These are phyloP conservation scores for Dryobates pubescens DNA, from an alignment of 2,797 vertebrate species.

Conservation along the genomic window DNA sequence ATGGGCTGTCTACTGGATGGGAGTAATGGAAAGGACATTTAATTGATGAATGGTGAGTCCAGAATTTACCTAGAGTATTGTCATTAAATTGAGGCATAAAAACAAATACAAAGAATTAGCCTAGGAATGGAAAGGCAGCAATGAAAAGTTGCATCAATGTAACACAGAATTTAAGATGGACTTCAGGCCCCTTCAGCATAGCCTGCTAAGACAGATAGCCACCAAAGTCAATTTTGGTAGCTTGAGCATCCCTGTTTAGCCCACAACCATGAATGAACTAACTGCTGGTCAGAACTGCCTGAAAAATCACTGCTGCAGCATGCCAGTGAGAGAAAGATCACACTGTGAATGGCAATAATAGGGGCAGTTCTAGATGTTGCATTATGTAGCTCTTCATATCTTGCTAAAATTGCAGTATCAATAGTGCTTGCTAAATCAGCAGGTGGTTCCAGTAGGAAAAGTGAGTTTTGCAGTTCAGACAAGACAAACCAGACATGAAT, in stretches of 20 bases:
- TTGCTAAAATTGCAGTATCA: slow-evolving; percentile 1
- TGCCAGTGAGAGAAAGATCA: background rate
- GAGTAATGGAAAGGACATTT: background rate
- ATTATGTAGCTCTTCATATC: background rate
- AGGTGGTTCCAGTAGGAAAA: slow-evolving; percentile 18
- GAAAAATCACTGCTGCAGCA: background rate
- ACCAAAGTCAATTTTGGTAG: background rate
- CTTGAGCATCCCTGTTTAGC: background rate
- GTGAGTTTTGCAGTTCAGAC: slow-evolving; percentile 5
- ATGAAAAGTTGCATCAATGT: background rate
- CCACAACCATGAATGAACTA: background rate
- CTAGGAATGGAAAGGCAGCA: background rate
- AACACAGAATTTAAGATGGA: background rate
- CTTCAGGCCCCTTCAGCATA: background rate
- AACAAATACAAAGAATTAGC: background rate
- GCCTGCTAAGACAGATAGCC: background rate
- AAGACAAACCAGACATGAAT: background rate
- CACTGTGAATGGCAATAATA: slow-evolving; percentile 1
- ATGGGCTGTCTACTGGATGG: background rate
- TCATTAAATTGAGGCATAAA: background rate
- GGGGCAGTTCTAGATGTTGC: slow-evolving; percentile 15
- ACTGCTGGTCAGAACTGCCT: background rate
- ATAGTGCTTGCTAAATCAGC: slow-evolving; percentile 26
- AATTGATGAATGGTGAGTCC: background rate
- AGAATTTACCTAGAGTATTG: background rate